Evolutionary conservation across 2,113 vertebrate species (phyloP), one percentile per base, ranked within the genome.

Genomic region (Ahaetulla prasina): DNA sequence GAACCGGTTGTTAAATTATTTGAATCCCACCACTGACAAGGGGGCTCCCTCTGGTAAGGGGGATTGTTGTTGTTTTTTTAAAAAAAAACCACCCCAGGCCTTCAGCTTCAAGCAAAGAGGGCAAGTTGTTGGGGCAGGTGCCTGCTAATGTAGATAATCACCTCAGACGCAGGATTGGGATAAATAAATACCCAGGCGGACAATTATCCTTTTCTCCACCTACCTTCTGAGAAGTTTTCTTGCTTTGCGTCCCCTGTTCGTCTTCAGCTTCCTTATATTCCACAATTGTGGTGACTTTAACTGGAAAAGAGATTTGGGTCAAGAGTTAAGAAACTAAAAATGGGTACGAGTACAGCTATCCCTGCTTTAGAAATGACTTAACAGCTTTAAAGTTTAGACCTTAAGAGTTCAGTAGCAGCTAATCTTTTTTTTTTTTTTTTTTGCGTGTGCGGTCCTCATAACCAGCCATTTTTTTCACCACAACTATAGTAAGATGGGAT

Each of bases 241-340:
- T 97, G 53, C 89, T 45, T 74, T 94, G 93, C 2, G 6, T 2
- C 22, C 92, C 23, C 47, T 93, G 94, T 87, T 84, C 47, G 43
- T 95, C 94, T 92, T 94, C 95, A 57, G 85, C 60, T 52, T 96
- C 95, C 93, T 95, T 94, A 87, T 97, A 96, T 93, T 97, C 96
- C 50, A 96, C 95, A 93, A 96, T 96, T 50, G 97, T 97, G 3
- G 97, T 96, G 93, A 97, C 95, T 89, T 97, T 97, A 93, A 97
- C 97, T 97, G 92, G 35, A 95, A 96, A 89, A 2, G 45, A 50
- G 2, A 39, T 43, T 85, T 63, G 23, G 1, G 27, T 49, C 22
- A 88, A 53, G 7, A 2, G 45, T 92, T 39, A 74, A 39, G 74
- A 80, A 20, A 80, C 74, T 80, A 22, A 80, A 1, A 39, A 20